Percentiles rank a stretch among this genome's conserved stretches.
Conservation (phyloP, 2,797 vertebrate species). For the Tokudaia muenninki region DNA sequence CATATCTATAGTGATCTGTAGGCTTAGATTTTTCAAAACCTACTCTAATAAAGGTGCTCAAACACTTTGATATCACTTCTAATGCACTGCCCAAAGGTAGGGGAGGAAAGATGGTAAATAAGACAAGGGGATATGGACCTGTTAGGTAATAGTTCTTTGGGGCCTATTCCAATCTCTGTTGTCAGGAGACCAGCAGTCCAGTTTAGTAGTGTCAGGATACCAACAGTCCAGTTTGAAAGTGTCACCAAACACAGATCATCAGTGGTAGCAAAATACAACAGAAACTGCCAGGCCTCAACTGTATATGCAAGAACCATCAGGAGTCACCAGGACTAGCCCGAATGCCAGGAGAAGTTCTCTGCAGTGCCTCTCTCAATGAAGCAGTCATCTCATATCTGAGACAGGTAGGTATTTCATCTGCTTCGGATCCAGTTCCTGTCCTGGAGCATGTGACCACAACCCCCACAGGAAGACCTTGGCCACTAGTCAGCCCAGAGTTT, state of each 20-base stretch:
- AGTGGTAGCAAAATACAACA: background rate
- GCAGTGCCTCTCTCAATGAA: background rate
- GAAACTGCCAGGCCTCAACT: background rate
- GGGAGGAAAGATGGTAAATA: background rate
- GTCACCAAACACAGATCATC: background rate
- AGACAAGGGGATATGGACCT: background rate
- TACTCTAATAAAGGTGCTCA: background rate
- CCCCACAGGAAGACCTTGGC: background rate
- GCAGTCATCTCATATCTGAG: background rate
- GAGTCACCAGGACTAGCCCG: background rate
- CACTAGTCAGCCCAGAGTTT: background rate
- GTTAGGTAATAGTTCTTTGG: background rate
- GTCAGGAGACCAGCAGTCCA: background rate
- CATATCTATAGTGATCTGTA: background rate
- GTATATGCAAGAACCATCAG: background rate
- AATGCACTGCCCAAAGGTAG: no score
- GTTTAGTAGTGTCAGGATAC: background rate
- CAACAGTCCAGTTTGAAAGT: background rate
- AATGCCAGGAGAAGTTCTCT: background rate
- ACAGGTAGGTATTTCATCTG: background rate
- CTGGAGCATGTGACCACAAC: background rate
- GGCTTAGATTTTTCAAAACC: background rate
- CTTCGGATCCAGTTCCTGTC: background rate
- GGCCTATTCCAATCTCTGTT: background rate
- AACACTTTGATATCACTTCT: background rate